phyloP scores from a whole-genome alignment of 2,113 vertebrate genomes.

The Morphnarchus princeps region DNA sequence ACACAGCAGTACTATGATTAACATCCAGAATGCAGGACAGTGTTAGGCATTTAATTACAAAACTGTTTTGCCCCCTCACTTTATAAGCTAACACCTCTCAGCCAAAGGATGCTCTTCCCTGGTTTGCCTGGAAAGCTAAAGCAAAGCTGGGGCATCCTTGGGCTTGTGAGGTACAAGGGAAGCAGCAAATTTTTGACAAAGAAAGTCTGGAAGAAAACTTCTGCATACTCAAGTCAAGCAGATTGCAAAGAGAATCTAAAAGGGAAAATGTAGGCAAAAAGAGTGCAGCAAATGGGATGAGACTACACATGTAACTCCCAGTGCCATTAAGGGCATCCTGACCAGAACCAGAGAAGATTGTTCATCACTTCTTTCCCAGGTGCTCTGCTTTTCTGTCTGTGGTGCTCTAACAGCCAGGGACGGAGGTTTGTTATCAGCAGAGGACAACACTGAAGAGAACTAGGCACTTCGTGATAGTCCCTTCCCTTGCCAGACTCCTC shows the following conservation, averaged over 20 bases:
- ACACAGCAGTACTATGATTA: neutral
- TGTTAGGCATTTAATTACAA: neutral
- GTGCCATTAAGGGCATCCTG: neutral
- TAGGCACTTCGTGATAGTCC: neutral
- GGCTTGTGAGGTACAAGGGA: accelerated
- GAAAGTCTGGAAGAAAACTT: neutral
- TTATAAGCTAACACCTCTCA: neutral
- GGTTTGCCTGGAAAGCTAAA: neutral
- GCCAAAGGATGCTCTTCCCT: neutral
- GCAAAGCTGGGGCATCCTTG: neutral
- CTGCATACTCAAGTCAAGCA: neutral
- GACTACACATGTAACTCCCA: neutral
- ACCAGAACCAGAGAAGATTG: neutral
- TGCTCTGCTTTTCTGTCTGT: neutral
- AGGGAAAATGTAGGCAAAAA: neutral
- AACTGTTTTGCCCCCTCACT: neutral
- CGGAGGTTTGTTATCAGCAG: neutral
- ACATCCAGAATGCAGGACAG: neutral
- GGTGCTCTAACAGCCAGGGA: neutral
- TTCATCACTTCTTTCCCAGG: neutral
- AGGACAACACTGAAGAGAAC: neutral
- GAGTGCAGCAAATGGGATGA: neutral
- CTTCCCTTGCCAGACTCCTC: neutral
- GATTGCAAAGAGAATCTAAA: neutral
- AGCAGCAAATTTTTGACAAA: neutral